Evolutionary conservation across 2,888 invertebrate genomes (phyloP), one percentile per base, ranked within the genome.

Genomic region (Andrena hattorfiana): DNA sequence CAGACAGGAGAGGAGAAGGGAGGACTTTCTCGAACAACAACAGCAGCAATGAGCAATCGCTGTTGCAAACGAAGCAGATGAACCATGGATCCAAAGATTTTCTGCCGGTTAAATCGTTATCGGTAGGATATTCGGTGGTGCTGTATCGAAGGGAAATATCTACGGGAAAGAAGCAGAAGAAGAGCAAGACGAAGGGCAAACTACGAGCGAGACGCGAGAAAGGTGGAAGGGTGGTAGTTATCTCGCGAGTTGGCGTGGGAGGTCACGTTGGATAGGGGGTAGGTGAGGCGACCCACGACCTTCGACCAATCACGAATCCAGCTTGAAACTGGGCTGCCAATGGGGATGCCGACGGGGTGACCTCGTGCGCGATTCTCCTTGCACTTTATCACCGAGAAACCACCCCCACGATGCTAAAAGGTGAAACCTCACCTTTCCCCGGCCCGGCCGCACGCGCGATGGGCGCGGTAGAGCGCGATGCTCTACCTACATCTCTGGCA

Each of bases 211-310:
- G 67, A 78, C 54, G 59, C 67, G 64, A 77, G 68, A 81, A 79
- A 81, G 54, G 82, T 70, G 76, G 82, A 86, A 84, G 84, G 83
- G 87, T 89, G 78, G 89, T 83, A 87, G 85, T 89, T 90, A 90
- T 87, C 89, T 92, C 91, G 90, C 91, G 92, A 89, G 90, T 90
- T 92, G 85, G 91, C 92, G 92, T 92, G 92, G 92, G 91, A 93
- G 92, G 92, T 92, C 92, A 89, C 87, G 89, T 85, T 79, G 88
- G 87, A 89, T 90, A 87, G 89, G 90, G 92, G 91, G 90, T 92
- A 92, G 93, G 91, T 92, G 91, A 93, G 89, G 85, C 92, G 91
- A 93, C 92, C 92, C 91, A 89, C 93, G 92, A 93, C 93, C 93
- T 90, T 87, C 91, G 87, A 91, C 93, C 92, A 93, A 93, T 93